Conservation (phyloP, 2,888 invertebrate genomes). For the Lithophane socia region DNA sequence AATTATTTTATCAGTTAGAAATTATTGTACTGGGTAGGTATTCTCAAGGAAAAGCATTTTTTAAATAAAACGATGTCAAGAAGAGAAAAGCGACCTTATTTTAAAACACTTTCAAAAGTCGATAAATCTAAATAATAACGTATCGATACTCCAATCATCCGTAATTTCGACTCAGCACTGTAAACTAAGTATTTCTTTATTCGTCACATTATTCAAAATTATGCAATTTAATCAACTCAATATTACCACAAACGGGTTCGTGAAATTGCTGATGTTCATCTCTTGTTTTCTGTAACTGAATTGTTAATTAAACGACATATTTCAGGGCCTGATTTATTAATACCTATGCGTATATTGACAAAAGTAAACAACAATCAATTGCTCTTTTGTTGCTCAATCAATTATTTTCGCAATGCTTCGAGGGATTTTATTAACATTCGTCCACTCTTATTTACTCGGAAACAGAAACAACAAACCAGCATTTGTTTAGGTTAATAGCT, state of each 20-base stretch:
- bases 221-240: conserved; percentile 43
- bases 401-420: conserved; percentile 6
- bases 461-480: conserved; percentile 36
- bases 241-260: conserved; percentile 32
- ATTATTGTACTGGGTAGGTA: background rate
- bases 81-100: conserved; percentile 20
- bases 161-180: conserved; percentile 34
- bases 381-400: conserved; percentile 5
- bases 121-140: conserved; percentile 35
- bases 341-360: background rate
- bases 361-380: conserved; percentile 34
- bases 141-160: conserved; percentile 30
- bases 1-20: conserved; percentile 21
- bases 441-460: conserved; percentile 18
- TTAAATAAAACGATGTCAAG: background rate
- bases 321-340: conserved; percentile 22
- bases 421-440: background rate
- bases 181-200: conserved; percentile 19
- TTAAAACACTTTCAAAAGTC: conserved; percentile 21
- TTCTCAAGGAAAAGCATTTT: background rate
- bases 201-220: conserved; percentile 43
- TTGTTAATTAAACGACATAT: conserved; percentile 28
- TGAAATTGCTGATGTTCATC: conserved; percentile 37
- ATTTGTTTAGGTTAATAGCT: conserved; percentile 54
- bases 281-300: conserved; percentile 22